These are phyloP conservation scores for Eleginops maclovinus DNA, from an alignment of 2,113 vertebrate genomes.

Conservation along the genomic window DNA sequence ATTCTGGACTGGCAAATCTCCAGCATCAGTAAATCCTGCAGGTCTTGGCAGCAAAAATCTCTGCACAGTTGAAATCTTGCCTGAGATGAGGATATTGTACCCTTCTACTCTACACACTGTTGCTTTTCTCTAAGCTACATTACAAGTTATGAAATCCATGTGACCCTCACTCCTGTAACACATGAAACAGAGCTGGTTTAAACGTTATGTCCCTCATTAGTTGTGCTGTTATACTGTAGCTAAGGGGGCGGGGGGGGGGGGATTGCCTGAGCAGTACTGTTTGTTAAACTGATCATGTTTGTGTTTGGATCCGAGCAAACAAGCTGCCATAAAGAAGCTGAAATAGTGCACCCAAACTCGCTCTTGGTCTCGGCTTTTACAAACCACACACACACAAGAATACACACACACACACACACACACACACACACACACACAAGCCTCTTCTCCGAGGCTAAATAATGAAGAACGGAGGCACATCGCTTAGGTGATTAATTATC, in stretches of 20 bases:
- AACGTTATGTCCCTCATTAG: constrained; percentile 46
- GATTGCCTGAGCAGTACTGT: constrained; percentile 62
- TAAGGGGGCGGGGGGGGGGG: constrained; percentile 39
- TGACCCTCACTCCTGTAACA: constrained; percentile 12
- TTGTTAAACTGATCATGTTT: constrained; percentile 78
- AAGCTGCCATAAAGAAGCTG: constrained; percentile 68
- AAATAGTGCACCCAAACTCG: constrained; percentile 57
- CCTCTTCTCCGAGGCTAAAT: constrained; percentile 74
- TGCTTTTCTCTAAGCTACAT: background rate
- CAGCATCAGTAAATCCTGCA: constrained; percentile 51
- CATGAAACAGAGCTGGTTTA: constrained; percentile 6
- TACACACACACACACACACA: constrained; percentile 31
- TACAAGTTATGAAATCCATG: constrained; percentile 24
- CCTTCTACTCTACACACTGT: background rate
- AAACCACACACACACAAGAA: constrained; percentile 30
- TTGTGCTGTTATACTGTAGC: constrained; percentile 40
- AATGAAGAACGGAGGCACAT: constrained; percentile 79
- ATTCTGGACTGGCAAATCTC: constrained; percentile 41
- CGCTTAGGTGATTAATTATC: constrained; percentile 84
- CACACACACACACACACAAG: constrained; percentile 14
- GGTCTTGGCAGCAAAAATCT: constrained; percentile 35
- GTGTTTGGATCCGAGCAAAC: constrained; percentile 68
- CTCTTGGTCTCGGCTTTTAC: constrained; percentile 15
- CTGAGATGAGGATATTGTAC: background rate
- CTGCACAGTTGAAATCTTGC: constrained; percentile 35